Evolutionary conservation across 2,888 invertebrate genomes (phyloP).

Genomic region (Tolmerus cingulatus): DNA sequence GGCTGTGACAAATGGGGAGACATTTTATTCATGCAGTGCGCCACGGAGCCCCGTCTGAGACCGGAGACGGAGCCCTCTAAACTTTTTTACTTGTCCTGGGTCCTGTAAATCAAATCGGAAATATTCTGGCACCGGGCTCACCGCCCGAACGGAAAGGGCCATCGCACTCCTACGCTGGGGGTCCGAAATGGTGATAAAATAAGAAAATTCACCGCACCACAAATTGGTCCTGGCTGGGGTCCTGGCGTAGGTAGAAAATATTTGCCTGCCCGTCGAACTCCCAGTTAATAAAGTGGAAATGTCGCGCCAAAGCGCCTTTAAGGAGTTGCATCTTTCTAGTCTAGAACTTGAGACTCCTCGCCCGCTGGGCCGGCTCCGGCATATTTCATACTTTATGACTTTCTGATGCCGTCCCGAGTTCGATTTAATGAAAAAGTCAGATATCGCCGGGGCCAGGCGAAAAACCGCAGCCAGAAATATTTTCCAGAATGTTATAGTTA

Average conservation of each 20-base stretch:
- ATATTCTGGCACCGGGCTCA: conserved; percentile 35
- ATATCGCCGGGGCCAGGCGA: not conserved
- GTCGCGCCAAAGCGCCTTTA: conserved; percentile 37
- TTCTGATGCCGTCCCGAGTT: conserved; percentile 42
- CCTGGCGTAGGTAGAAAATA: conserved; percentile 16
- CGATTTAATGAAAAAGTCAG: conserved; percentile 45
- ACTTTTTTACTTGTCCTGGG: conserved; percentile 17
- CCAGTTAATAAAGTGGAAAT: conserved; percentile 46
- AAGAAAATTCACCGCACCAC: conserved; percentile 7
- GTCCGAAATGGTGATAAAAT: not conserved
- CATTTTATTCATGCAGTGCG: not conserved
- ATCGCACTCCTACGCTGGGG: not conserved
- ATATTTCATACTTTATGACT: conserved; percentile 47
- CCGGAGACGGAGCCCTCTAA: not conserved
- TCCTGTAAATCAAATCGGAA: conserved; percentile 42
- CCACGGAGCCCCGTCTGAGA: not conserved
- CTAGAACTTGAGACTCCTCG: not conserved
- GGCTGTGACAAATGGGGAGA: conserved; percentile 2
- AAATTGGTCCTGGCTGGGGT: conserved; percentile 14
- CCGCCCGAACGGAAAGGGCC: not conserved
- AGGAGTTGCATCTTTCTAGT: not conserved
- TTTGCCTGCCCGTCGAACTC: conserved; percentile 43
- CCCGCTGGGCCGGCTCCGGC: conserved; percentile 35
- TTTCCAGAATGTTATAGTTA: too few relatives aligned
- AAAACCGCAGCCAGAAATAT: too few relatives aligned